phyloP scores from a whole-genome alignment of 1,140 invertebrate genomes.

The Harlomillsia oculata region DNA sequence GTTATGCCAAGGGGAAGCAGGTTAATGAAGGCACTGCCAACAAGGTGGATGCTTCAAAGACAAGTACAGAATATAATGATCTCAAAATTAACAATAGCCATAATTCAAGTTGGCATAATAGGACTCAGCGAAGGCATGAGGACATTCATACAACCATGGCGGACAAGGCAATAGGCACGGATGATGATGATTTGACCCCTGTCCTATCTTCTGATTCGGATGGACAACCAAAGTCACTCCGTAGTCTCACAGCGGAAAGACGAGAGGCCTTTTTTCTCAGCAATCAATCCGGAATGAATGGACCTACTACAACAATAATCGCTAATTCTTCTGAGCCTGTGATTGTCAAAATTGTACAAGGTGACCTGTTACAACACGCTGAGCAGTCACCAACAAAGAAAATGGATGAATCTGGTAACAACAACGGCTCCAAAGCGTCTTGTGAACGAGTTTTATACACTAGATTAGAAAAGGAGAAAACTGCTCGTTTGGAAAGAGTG shows the following conservation, averaged over 20 bases:
- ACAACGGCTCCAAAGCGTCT: not conserved
- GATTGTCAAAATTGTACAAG: conserved; percentile 25
- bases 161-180: conserved; percentile 26
- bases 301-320: not conserved
- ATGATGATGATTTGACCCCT: conserved; percentile 10
- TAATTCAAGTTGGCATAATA: not conserved
- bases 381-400: not conserved
- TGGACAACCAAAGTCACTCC: conserved; percentile 7
- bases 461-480: conserved; percentile 21
- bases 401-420: not conserved
- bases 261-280: conserved; percentile 30
- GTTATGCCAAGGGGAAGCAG: no score
- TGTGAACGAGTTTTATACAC: conserved; percentile 21
- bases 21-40: no score
- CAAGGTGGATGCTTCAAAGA: no score
- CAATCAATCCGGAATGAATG: not conserved
- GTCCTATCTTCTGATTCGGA: not conserved
- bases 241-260: conserved; percentile 18
- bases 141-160: not conserved
- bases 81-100: no score
- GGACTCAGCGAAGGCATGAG: not conserved
- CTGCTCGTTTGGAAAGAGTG: conserved; percentile 24
- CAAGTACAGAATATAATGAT: no score
- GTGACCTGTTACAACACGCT: conserved; percentile 7
- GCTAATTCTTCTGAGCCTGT: conserved; percentile 9